Base-by-base conservation (phyloP, 2,797 vertebrate species). In the Spinus olivaceus region DNA sequence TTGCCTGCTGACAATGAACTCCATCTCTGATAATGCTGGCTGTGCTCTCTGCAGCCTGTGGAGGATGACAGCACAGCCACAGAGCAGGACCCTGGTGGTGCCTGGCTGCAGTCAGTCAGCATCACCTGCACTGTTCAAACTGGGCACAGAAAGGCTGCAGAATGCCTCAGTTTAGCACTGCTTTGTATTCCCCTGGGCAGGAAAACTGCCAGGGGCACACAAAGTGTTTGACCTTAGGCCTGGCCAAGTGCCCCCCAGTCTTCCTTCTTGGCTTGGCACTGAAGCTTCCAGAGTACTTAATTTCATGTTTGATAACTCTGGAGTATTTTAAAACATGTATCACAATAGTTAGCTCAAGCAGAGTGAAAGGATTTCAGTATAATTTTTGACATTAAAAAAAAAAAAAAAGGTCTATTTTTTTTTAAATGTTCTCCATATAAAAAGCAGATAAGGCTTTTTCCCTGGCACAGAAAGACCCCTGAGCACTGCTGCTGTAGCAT, bases 21-120 rank as follows among this genome's bases (percentile, higher is more conserved):
- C 12, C 35, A 7, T 14, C 12, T 20, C 9, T 84, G 90, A 65
- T 73, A 42, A 12, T 69, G 14, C 65, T 49, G 33, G 35, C 86
- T 46, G 57, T 27, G 35, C 64, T 25, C 23, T 12, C 54, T 57
- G 54, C 56, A 35, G 56, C 33, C 54, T 57, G 33, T 12, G 56
- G 15, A 54, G 24, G 67, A 14, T 5, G 46, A 8, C 2, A 69
- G 5, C 25, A 5, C 4, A 10, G 27, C 21, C 39, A 1, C 2
- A 5, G 8, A 86, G n/a, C 56, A 37, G 16, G 39, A 23, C 3
- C 46, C 46, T 21, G 4, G 6, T 13, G 4, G 63, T 39, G 35
- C 35, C 25, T 4, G 28, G 6, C 35, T 4, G 39, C 42, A 3
- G 1, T 14, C 22, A 3, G 0, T 4, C 21, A 7, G 47, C 7